phyloP scores from a whole-genome alignment of 1,140 invertebrate species.

The Saxidomus purpurata region DNA sequence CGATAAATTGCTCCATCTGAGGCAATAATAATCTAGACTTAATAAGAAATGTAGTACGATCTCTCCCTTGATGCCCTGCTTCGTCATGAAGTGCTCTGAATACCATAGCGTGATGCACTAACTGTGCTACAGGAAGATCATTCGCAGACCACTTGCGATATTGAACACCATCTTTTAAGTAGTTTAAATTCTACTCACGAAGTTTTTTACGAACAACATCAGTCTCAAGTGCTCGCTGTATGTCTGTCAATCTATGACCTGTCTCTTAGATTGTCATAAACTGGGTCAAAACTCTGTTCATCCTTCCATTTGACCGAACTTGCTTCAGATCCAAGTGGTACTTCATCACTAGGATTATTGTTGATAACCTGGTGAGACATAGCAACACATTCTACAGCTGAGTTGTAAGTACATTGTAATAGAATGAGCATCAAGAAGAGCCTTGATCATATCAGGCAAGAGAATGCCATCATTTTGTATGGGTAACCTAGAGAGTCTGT shows the following conservation, averaged over 20 bases:
- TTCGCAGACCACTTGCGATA: neutral
- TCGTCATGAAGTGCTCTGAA: constrained; percentile 55
- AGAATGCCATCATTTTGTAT: neutral
- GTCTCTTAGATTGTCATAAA: neutral
- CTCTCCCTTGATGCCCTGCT: neutral
- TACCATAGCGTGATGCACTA: constrained; percentile 9
- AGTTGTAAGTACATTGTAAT: neutral
- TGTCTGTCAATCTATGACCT: neutral
- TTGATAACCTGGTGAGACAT: neutral
- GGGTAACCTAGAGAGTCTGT: neutral
- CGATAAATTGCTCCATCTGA: constrained; percentile 9
- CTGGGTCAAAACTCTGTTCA: neutral
- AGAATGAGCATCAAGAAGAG: neutral
- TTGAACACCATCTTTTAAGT: constrained; percentile 49
- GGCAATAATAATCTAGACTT: constrained; percentile 58
- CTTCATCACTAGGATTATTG: neutral
- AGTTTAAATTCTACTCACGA: constrained; percentile 24
- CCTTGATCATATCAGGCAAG: neutral
- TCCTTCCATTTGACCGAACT: neutral
- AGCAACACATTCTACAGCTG: neutral
- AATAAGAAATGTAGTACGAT: neutral
- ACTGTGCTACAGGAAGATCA: neutral
- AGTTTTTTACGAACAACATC: constrained; percentile 8
- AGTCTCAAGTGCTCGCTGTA: neutral
- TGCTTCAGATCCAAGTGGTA: neutral